Percentiles rank a stretch among this genome's conserved stretches.
Evolutionary conservation across 2,888 invertebrate species (phyloP).

Genomic region (Epistrophe eligans): DNA sequence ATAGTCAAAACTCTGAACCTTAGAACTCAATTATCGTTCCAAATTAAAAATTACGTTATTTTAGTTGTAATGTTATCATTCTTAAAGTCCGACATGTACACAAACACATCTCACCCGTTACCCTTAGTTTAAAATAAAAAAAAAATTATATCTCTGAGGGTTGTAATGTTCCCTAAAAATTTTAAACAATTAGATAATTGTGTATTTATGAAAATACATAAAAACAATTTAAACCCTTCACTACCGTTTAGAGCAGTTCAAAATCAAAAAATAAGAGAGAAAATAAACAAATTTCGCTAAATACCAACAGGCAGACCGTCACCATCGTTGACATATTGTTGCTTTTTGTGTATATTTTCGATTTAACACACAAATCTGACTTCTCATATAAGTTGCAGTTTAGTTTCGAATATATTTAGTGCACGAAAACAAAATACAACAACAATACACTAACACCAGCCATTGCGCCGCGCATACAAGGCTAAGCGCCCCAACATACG

Average conservation of each 20-base stretch:
- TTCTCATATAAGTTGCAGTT: conserved; percentile 38
- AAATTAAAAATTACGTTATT: too few relatives aligned
- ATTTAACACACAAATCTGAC: conserved; percentile 32
- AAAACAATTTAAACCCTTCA: not conserved
- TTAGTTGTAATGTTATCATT: too few relatives aligned
- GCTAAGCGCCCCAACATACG: conserved; percentile 26
- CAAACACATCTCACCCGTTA: too few relatives aligned
- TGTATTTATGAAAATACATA: too few relatives aligned
- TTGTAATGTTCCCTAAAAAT: too few relatives aligned
- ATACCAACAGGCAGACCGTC: conserved; percentile 45
- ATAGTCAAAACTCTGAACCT: too few relatives aligned
- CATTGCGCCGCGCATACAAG: conserved; percentile 55
- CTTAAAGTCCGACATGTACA: too few relatives aligned
- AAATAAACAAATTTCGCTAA: conserved; percentile 20
- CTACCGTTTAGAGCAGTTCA: not conserved
- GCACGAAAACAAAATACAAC: conserved; percentile 38
- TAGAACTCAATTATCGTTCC: too few relatives aligned
- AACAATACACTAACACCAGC: not conserved
- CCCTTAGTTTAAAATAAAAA: too few relatives aligned
- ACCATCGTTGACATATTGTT: not conserved
- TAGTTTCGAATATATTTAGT: conserved; percentile 32
- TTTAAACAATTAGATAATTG: too few relatives aligned
- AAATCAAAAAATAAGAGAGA: not conserved
- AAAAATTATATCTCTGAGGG: too few relatives aligned
- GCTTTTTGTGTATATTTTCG: not conserved